Evolutionary conservation across 2,888 invertebrate species (phyloP).

Genomic region (Sicus ferrugineus): DNA sequence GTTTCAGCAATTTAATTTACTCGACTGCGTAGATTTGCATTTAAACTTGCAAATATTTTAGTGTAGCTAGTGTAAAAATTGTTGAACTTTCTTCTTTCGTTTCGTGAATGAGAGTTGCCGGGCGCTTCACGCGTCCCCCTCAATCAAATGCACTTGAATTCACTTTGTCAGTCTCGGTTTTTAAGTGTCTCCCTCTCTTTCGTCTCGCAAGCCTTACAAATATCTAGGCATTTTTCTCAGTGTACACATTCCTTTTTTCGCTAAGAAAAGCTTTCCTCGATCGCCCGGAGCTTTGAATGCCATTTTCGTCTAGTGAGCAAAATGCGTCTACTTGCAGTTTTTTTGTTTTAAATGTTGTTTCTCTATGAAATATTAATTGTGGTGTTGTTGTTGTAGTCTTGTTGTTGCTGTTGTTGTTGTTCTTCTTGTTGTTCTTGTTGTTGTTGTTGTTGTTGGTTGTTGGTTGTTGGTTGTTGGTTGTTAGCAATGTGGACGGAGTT

Average conservation of each 20-base stretch:
- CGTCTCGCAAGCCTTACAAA: background rate
- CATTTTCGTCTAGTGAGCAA: too few relatives aligned
- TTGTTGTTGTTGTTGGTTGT: too few relatives aligned
- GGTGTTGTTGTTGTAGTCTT: slow-evolving; percentile 23
- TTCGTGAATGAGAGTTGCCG: too few relatives aligned
- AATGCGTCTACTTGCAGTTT: too few relatives aligned
- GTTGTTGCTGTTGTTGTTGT: slow-evolving; percentile 17
- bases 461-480: background rate
- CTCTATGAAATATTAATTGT: background rate
- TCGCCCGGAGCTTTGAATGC: too few relatives aligned
- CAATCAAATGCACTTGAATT: slow-evolving; percentile 11
- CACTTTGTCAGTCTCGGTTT: background rate
- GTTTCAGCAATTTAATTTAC: too few relatives aligned
- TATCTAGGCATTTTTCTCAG: background rate
- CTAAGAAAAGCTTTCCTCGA: background rate
- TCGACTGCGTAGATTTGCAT: too few relatives aligned
- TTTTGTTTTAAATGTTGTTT: background rate
- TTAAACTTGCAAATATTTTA: too few relatives aligned
- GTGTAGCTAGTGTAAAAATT: too few relatives aligned
- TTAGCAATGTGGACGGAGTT: background rate
- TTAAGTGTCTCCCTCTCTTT: background rate
- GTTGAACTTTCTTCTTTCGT: too few relatives aligned
- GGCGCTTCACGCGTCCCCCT: too few relatives aligned
- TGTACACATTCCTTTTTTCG: background rate
- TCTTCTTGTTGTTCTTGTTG: slow-evolving; percentile 4